These are phyloP conservation scores for Hormaphis cornu DNA, from an alignment of 1,140 invertebrate genomes.

Conservation along the genomic window DNA sequence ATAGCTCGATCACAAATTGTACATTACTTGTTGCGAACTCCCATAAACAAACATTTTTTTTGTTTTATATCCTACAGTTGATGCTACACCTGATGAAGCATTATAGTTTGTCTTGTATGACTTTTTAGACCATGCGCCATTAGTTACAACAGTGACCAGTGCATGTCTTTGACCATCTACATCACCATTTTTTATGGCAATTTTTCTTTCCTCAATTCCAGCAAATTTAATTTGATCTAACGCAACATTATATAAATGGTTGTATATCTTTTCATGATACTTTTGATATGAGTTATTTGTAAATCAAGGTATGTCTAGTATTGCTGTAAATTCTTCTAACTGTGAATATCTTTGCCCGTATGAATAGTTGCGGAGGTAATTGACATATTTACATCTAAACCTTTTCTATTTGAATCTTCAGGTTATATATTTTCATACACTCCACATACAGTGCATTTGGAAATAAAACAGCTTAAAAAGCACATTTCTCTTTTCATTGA, in stretches of 20 bases:
- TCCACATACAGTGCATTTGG: not conserved
- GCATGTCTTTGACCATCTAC: too few species aligned
- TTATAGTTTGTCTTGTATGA: too few species aligned
- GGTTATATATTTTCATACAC: not conserved
- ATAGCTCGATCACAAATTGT: too few species aligned
- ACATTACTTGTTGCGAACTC: too few species aligned
- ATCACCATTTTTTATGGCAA: too few species aligned
- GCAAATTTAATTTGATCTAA: not conserved
- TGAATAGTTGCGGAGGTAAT: too few species aligned
- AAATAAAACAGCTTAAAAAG: not conserved
- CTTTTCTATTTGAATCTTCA: not conserved
- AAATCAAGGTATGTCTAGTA: not conserved
- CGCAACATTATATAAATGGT: not conserved
- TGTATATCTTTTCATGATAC: not conserved
- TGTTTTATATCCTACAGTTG: not conserved
- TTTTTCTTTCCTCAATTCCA: not conserved
- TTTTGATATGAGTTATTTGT: too few species aligned
- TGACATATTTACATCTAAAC: too few species aligned
- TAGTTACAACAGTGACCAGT: too few species aligned
- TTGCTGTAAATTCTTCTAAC: not conserved
- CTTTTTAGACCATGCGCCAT: too few species aligned
- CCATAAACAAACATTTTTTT: not conserved
- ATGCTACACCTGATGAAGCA: not conserved
- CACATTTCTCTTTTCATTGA: not conserved
- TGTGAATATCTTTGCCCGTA: not conserved